A percentile compares a stretch with the other conserved stretches of the same genome.
Conservation (phyloP, 23 tunicate species). For the Oikopleura albicans region DNA sequence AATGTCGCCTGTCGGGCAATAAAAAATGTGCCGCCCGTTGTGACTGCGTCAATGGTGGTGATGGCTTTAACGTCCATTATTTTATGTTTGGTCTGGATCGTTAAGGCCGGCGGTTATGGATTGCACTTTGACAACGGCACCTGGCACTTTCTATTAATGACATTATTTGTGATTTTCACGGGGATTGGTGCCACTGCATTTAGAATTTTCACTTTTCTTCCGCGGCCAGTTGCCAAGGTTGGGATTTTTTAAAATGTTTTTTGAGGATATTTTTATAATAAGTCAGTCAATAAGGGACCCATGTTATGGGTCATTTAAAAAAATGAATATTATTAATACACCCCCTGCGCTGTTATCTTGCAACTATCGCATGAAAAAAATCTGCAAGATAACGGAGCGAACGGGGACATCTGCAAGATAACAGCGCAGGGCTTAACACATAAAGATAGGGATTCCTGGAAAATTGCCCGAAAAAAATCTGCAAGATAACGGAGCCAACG, state of each 20-base stretch:
- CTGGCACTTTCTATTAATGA: not conserved
- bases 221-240: conserved; percentile 7
- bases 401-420: too few relatives aligned
- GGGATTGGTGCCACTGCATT: not conserved
- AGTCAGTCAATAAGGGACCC: too few relatives aligned
- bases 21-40: not conserved
- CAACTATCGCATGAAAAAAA: too few relatives aligned
- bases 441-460: too few relatives aligned
- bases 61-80: not conserved
- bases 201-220: not conserved
- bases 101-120: not conserved
- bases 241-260: not conserved
- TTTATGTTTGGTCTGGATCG: not conserved
- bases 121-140: not conserved
- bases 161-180: not conserved
- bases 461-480: too few relatives aligned
- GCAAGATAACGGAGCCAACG: too few relatives aligned
- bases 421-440: too few relatives aligned
- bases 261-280: not conserved
- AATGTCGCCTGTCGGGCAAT: not conserved
- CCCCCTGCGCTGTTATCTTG: too few relatives aligned
- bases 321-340: too few relatives aligned
- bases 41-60: not conserved
- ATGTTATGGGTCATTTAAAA: too few relatives aligned
- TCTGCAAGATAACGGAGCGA: too few relatives aligned